Conservation (phyloP, 1,140 invertebrate species). For the Ganaspis sp. region DNA sequence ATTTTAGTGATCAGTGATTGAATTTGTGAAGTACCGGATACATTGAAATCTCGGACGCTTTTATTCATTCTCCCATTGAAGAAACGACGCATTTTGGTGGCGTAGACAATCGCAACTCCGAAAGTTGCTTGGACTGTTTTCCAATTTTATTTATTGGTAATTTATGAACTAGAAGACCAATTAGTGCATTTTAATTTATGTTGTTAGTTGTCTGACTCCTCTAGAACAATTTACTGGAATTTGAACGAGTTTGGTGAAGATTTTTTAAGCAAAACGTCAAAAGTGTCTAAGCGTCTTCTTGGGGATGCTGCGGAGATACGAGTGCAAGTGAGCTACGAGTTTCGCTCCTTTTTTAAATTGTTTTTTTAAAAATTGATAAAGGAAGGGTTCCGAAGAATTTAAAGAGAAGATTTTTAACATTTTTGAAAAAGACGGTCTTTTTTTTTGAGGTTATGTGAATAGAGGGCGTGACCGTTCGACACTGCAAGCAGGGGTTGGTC, state of each 20-base stretch:
- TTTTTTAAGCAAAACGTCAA: slow-evolving; percentile 25
- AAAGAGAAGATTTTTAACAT: not conserved
- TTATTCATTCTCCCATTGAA: not conserved
- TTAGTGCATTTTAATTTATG: not conserved
- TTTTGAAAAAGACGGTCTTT: slow-evolving; percentile 8
- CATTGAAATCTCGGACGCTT: not conserved
- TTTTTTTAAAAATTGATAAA: not conserved
- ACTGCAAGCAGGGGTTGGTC: slow-evolving; percentile 69
- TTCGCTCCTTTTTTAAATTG: not conserved
- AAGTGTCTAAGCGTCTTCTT: slow-evolving; percentile 6
- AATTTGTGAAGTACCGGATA: not conserved
- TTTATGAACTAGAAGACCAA: not conserved
- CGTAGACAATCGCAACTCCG: not conserved
- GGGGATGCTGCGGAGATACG: slow-evolving; percentile 28
- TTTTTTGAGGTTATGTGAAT: slow-evolving; percentile 73
- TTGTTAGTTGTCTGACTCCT: not conserved
- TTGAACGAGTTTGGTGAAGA: not conserved
- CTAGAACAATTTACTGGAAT: not conserved
- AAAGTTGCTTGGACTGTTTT: not conserved
- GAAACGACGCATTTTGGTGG: not conserved
- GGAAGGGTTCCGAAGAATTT: not conserved
- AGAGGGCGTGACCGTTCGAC: slow-evolving; percentile 70
- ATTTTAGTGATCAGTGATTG: not conserved
- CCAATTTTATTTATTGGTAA: not conserved
- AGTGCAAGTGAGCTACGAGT: not conserved